Conservation (phyloP, 2,888 invertebrate species). For the Podabrus alpinus region DNA sequence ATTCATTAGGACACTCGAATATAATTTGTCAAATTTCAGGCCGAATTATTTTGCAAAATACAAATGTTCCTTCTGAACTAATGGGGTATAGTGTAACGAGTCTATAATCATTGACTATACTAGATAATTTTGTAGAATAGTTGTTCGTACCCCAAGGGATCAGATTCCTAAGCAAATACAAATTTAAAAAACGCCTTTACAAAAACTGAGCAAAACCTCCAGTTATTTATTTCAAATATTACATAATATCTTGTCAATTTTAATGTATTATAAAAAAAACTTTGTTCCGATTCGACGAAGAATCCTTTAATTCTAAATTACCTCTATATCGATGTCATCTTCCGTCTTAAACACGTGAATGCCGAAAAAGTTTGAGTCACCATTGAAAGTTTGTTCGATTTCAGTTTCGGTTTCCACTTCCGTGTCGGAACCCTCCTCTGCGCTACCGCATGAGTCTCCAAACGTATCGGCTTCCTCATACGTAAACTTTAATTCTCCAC, state of each 20-base stretch:
- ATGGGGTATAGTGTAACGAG: too few relatives aligned
- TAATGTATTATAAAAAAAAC: too few relatives aligned
- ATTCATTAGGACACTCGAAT: too few relatives aligned
- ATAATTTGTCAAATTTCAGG: too few relatives aligned
- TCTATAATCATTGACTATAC: too few relatives aligned
- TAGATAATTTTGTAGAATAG: too few relatives aligned
- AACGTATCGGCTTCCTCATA: conserved; percentile 53
- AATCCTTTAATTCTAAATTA: conserved; percentile 43
- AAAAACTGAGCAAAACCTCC: too few relatives aligned
- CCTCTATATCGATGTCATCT: conserved; percentile 62
- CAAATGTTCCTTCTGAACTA: too few relatives aligned
- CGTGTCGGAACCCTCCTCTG: conserved; percentile 68
- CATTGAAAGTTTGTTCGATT: conserved; percentile 39
- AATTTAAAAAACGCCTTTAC: conserved; percentile 49
- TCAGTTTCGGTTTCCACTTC: conserved; percentile 58
- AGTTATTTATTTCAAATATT: too few relatives aligned
- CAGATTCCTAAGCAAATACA: conserved; percentile 59
- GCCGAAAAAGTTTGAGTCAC: conserved; percentile 58
- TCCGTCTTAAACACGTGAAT: conserved; percentile 60
- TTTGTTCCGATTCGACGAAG: too few relatives aligned
- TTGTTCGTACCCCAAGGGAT: conserved; percentile 71
- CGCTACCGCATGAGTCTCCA: conserved; percentile 64
- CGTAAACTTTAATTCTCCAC: conserved; percentile 85
- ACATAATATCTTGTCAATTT: too few relatives aligned
- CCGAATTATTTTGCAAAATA: too few relatives aligned